A percentile compares a stretch with the other conserved stretches of the same genome.
phyloP scores from a whole-genome alignment of 2,797 vertebrate species.

The Parauchenoglanis punctatus region DNA sequence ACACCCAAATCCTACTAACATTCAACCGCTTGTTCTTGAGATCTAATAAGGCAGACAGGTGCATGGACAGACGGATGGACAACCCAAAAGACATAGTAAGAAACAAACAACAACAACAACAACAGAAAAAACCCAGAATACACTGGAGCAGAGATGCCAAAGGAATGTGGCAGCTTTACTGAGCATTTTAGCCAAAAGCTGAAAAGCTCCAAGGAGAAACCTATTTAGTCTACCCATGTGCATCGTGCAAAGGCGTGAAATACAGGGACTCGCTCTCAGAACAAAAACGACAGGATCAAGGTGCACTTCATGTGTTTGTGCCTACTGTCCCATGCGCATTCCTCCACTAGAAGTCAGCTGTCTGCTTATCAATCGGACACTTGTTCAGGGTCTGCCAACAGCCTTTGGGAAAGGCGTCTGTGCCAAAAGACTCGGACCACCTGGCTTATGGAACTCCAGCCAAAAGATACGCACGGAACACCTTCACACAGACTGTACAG shows the following conservation, averaged over 20 bases:
- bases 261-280: neutral
- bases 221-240: neutral
- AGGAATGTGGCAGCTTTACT: neutral
- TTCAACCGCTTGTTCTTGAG: neutral
- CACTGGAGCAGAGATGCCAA: neutral
- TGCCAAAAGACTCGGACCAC: conserved; percentile 28
- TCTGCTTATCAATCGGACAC: conserved; percentile 35
- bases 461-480: neutral
- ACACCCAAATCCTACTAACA: neutral
- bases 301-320: neutral
- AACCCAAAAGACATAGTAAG: neutral
- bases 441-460: neutral
- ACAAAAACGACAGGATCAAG: neutral
- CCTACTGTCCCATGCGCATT: neutral
- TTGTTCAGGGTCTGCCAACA: conserved; percentile 24
- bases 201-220: neutral
- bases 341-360: conserved; percentile 11
- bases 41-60: neutral
- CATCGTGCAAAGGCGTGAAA: neutral
- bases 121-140: neutral
- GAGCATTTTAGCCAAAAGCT: neutral
- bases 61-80: neutral
- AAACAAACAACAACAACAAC: neutral
- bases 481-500: neutral
- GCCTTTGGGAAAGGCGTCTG: conserved; percentile 4